phyloP scores from a whole-genome alignment of 2,888 invertebrate species.

The Dascillus cervinus region DNA sequence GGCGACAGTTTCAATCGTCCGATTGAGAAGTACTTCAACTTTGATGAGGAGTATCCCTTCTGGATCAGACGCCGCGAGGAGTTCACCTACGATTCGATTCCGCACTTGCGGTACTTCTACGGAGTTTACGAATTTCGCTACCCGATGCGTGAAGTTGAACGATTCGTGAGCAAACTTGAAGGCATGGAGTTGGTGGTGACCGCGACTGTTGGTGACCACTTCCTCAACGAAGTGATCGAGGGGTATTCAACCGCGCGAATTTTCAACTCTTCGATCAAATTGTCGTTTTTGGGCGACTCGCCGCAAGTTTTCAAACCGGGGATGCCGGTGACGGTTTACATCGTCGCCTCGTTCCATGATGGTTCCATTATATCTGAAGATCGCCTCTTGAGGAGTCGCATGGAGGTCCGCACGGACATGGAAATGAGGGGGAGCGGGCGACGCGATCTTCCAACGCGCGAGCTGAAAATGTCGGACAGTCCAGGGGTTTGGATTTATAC shows the following conservation, averaged over 20 bases:
- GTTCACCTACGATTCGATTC: conserved; percentile 53
- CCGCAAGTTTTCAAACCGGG: conserved; percentile 94
- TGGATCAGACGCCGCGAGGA: conserved; percentile 64
- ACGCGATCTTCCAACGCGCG: conserved; percentile 52
- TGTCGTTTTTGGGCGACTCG: conserved; percentile 80
- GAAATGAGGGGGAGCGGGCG: conserved; percentile 57
- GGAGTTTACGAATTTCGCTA: conserved; percentile 84
- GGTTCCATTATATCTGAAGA: conserved; percentile 67
- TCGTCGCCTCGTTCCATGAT: conserved; percentile 87
- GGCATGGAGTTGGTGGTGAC: conserved; percentile 77
- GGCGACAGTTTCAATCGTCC: conserved; percentile 24
- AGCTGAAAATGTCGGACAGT: conserved; percentile 58
- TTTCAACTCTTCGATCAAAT: conserved; percentile 76
- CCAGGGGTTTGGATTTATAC: conserved; percentile 78
- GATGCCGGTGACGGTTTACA: conserved; percentile 83
- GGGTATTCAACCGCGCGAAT: conserved; percentile 84
- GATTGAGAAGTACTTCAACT: conserved; percentile 66
- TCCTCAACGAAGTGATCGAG: conserved; percentile 74
- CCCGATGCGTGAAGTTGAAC: conserved; percentile 70
- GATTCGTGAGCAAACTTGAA: conserved; percentile 58
- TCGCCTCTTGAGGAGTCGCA: conserved; percentile 54
- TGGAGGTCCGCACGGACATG: conserved; percentile 60
- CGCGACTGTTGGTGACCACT: conserved; percentile 81
- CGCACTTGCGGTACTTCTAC: conserved; percentile 70
- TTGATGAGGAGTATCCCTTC: conserved; percentile 73